A percentile compares a stretch with the other conserved stretches of the same genome.
Conservation (phyloP, 2,797 vertebrate species). For the Apodemus agrarius region DNA sequence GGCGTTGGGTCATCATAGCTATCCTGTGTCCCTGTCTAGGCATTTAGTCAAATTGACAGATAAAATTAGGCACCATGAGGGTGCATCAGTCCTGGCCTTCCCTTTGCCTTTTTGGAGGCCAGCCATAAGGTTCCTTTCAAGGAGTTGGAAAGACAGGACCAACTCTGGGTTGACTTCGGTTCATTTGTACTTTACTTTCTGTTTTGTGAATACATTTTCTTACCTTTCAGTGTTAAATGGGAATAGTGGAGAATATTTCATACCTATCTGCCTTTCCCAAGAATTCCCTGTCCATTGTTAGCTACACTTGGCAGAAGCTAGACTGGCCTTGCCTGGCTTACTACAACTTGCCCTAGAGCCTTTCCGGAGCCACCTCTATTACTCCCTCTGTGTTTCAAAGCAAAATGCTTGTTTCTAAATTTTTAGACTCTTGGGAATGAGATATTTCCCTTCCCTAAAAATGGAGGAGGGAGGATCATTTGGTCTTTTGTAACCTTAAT, state of each 20-base stretch:
- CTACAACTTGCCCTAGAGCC: neutral
- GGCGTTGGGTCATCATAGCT: neutral
- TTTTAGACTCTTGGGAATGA: conserved; percentile 71
- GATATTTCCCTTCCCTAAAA: conserved; percentile 57
- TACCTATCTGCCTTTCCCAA: neutral
- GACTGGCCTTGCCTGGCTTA: neutral
- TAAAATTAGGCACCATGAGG: neutral
- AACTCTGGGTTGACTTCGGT: neutral
- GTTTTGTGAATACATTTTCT: conserved; percentile 2
- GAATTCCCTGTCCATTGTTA: neutral
- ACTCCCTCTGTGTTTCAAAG: conserved; percentile 63
- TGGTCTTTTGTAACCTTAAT: conserved; percentile 36
- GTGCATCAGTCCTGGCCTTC: neutral
- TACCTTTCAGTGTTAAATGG: conserved; percentile 82
- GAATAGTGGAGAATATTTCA: conserved; percentile 85
- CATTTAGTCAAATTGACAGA: neutral
- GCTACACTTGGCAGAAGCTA: conserved; percentile 6
- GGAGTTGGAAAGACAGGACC: neutral
- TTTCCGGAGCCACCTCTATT: conserved; percentile 40
- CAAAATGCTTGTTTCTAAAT: conserved; percentile 59
- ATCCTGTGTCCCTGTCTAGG: neutral
- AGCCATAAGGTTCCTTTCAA: neutral
- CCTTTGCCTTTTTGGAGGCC: neutral
- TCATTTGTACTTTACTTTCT: conserved; percentile 67
- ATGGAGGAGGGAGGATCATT: neutral